Evolutionary conservation across 2,888 invertebrate genomes (phyloP).

Genomic region (Zaprionus bogoriensis): DNA sequence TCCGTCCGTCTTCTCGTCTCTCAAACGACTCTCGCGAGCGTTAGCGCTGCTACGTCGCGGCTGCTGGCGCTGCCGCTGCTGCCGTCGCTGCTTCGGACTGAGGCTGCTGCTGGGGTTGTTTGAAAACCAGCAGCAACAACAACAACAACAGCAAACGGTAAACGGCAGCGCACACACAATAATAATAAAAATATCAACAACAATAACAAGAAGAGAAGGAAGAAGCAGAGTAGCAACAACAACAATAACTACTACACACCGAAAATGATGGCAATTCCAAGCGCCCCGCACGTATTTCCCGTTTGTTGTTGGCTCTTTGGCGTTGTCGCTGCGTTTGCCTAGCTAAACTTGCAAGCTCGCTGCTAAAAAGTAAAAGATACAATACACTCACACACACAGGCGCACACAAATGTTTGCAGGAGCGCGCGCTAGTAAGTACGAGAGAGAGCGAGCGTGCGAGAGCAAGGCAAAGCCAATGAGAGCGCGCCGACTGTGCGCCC

Average conservation of each 20-base stretch:
- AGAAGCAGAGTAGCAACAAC: not conserved
- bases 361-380: slow-evolving; percentile 74
- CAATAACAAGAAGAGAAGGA: slow-evolving; percentile 9
- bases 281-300: slow-evolving; percentile 60
- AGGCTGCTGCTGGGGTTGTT: slow-evolving; percentile 49
- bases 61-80: not conserved
- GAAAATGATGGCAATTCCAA: slow-evolving; percentile 22
- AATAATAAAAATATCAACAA: not conserved
- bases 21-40: slow-evolving; percentile 30
- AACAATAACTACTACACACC: not conserved
- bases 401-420: slow-evolving; percentile 62
- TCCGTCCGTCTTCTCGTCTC: slow-evolving; percentile 32
- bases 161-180: not conserved
- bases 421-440: slow-evolving; percentile 39
- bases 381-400: slow-evolving; percentile 47
- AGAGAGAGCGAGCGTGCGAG: slow-evolving; percentile 25
- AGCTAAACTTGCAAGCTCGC: slow-evolving; percentile 63
- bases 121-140: slow-evolving; percentile 22
- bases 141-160: slow-evolving; percentile 27
- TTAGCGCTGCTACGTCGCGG: slow-evolving; percentile 4
- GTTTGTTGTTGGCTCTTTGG: slow-evolving; percentile 62
- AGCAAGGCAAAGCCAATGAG: too few species aligned
- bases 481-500: slow-evolving; percentile 15
- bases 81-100: not conserved
- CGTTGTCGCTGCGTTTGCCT: slow-evolving; percentile 63